Percentiles rank a stretch among this genome's conserved stretches.
These are phyloP conservation scores for Terrapene triunguis DNA, from an alignment of 2,113 vertebrate species.

Conservation along the genomic window DNA sequence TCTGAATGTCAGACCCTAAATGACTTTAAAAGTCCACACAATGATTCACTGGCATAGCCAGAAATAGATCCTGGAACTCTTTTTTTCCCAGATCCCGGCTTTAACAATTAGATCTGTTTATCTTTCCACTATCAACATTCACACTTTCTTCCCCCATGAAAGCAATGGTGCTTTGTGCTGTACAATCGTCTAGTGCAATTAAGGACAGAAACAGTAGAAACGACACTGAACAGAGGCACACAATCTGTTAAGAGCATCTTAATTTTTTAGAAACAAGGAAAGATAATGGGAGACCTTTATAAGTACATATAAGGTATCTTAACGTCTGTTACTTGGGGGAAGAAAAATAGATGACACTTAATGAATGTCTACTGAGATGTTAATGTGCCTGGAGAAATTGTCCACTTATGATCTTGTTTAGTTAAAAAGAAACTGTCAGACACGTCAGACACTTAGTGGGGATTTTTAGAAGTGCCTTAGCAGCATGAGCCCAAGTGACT, in stretches of 20 bases:
- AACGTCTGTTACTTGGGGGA: not conserved
- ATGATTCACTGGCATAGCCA: not conserved
- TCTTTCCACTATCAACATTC: not conserved
- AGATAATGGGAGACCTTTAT: not conserved
- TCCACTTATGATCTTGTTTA: not conserved
- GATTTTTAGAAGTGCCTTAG: not conserved
- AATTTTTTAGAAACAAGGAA: not conserved
- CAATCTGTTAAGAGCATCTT: not conserved
- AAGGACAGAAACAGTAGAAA: not conserved
- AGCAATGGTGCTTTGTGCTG: not conserved
- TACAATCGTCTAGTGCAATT: not conserved
- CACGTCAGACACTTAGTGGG: not conserved
- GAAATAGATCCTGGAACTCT: not conserved
- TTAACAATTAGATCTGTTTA: not conserved
- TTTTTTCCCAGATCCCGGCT: not conserved
- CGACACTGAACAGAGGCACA: not conserved
- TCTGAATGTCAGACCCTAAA: not conserved
- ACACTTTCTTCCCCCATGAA: not conserved
- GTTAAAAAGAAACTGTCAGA: not conserved
- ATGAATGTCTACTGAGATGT: not conserved
- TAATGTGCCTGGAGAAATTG: not conserved
- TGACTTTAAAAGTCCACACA: not conserved
- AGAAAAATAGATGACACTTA: not conserved
- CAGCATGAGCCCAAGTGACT: not conserved
- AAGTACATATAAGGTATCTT: not conserved